Evolutionary conservation across 2,113 vertebrate species (phyloP).

Genomic region (Corythaeola cristata): DNA sequence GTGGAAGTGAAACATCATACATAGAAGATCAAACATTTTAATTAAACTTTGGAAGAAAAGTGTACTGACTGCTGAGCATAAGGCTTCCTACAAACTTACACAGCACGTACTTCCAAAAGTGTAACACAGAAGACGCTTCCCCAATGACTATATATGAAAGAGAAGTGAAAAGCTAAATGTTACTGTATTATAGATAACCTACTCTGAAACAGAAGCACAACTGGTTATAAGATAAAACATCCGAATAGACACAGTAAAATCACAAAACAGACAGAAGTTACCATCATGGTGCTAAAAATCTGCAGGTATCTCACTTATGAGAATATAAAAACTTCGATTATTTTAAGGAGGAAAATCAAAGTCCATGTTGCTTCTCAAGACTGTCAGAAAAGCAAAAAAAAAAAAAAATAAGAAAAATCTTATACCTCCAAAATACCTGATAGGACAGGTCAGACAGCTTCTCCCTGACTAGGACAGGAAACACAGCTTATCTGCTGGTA

Average conservation of each 20-base stretch:
- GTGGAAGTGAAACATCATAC: background rate
- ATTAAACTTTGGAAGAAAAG: constrained; percentile 40
- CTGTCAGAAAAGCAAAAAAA: background rate
- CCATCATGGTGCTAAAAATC: background rate
- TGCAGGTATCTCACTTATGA: background rate
- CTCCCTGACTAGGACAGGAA: background rate
- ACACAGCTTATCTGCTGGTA: background rate
- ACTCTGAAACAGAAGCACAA: background rate
- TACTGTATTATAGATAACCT: background rate
- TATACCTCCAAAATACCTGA: background rate
- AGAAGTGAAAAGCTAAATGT: background rate
- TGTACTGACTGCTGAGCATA: background rate
- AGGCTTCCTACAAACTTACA: background rate
- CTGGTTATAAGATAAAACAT: background rate
- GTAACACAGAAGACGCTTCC: background rate
- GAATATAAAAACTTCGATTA: background rate
- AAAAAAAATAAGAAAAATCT: background rate
- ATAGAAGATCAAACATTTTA: constrained; percentile 28
- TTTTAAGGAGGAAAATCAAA: background rate
- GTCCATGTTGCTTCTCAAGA: background rate
- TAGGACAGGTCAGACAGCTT: background rate
- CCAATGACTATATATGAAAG: background rate
- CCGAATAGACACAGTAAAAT: background rate
- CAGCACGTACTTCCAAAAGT: background rate
- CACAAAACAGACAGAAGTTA: background rate